A percentile compares a stretch with the other conserved stretches of the same genome.
These are phyloP conservation scores for Manis crassicaudata DNA, from an alignment of 2,797 vertebrate species.

Conservation along the genomic window DNA sequence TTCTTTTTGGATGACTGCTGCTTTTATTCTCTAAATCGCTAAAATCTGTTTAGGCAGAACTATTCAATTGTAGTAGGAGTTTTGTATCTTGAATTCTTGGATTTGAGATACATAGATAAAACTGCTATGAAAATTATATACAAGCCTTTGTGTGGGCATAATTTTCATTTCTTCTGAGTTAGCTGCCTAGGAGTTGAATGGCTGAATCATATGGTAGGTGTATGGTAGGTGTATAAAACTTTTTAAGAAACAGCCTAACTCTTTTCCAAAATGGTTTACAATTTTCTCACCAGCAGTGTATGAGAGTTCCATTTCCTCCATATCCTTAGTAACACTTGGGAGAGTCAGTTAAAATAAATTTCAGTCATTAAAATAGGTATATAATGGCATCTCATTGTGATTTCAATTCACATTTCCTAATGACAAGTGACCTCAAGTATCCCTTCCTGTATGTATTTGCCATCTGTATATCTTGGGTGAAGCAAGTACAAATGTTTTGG, in stretches of 20 bases:
- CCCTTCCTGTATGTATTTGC: neutral
- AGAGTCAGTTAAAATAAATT: neutral
- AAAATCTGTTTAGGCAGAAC: neutral
- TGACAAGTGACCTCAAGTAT: neutral
- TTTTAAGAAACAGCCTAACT: neutral
- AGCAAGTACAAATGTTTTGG: neutral
- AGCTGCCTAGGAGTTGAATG: neutral
- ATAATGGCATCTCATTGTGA: neutral
- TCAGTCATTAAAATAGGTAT: neutral
- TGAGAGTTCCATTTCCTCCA: neutral
- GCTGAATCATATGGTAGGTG: neutral
- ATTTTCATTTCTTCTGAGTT: neutral
- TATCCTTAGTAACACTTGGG: neutral
- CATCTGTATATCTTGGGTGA: neutral
- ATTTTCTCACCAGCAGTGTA: neutral
- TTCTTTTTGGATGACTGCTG: neutral
- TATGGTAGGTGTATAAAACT: neutral
- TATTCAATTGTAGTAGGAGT: neutral
- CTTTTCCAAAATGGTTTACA: neutral
- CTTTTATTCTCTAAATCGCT: neutral
- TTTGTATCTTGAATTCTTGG: neutral
- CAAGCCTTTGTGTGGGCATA: neutral
- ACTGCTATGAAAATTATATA: neutral
- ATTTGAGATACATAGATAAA: neutral
- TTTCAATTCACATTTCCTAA: slow-evolving; percentile 30